Percentiles rank a stretch among this genome's conserved stretches.
Conservation (phyloP, 2,797 vertebrate species). For the Neomorphus geoffroyi region DNA sequence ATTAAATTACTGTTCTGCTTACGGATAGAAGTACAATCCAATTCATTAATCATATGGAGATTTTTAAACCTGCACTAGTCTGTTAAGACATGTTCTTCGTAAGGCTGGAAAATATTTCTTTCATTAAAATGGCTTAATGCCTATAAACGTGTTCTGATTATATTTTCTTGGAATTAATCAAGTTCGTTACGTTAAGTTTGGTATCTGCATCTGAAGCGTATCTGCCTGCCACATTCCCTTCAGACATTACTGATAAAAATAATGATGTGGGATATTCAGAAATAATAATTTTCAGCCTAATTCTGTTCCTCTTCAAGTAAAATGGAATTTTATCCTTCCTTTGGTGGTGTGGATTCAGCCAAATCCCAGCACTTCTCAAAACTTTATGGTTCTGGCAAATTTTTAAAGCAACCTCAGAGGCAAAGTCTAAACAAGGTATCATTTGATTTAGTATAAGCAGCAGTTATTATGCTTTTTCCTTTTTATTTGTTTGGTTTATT, state of each 20-base stretch:
- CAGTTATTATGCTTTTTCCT: not conserved
- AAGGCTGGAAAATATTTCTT: conserved; percentile 64
- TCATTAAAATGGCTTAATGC: conserved; percentile 65
- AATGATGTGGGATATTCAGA: not conserved
- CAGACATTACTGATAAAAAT: conserved; percentile 8
- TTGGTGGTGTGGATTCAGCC: not conserved
- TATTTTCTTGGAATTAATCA: conserved; percentile 64
- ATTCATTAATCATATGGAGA: conserved; percentile 63
- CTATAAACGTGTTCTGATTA: conserved; percentile 63
- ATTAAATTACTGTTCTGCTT: conserved; percentile 58
- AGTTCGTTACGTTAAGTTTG: conserved; percentile 49
- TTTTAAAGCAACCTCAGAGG: not conserved
- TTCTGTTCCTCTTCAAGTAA: not conserved
- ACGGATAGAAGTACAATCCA: conserved; percentile 6
- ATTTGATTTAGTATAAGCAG: not conserved
- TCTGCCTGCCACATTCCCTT: conserved; percentile 19
- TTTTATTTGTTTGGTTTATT: too few relatives aligned
- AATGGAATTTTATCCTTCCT: not conserved
- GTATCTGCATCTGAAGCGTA: conserved; percentile 38
- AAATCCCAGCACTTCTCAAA: not conserved
- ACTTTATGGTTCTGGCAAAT: not conserved
- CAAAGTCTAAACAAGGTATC: not conserved
- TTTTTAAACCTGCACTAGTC: conserved; percentile 46
- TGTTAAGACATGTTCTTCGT: conserved; percentile 62
- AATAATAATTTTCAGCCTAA: not conserved